These are phyloP conservation scores for Alviniconcha marisindica DNA, from an alignment of 1,140 invertebrate species.

Conservation along the genomic window DNA sequence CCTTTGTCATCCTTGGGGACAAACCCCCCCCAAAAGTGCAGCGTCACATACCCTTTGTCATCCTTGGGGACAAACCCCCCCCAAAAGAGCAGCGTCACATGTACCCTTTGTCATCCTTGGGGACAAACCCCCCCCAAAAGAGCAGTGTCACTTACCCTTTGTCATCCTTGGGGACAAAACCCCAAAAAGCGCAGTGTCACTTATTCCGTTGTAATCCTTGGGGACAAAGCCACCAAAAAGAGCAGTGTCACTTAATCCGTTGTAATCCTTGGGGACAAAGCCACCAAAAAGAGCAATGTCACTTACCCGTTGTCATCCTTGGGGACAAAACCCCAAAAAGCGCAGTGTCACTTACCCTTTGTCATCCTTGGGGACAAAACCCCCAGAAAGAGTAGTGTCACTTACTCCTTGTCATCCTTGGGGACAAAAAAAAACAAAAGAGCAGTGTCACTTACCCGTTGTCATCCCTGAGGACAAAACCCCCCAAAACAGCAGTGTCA, in stretches of 20 bases:
- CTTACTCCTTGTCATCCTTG: neutral
- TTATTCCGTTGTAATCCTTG: constrained; percentile 68
- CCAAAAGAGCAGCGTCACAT: neutral
- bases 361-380: too few relatives aligned
- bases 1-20: constrained; percentile 5
- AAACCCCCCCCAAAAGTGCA: neutral
- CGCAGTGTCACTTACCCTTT: too few relatives aligned
- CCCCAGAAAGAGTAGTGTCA: neutral
- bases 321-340: neutral
- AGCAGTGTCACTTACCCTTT: constrained; percentile 7
- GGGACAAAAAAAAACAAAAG: too few relatives aligned
- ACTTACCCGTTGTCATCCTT: constrained; percentile 24
- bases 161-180: constrained; percentile 25
- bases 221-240: constrained; percentile 67
- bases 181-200: too few relatives aligned
- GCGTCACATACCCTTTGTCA: neutral
- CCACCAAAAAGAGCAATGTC: too few relatives aligned
- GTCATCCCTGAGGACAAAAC: too few relatives aligned
- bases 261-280: too few relatives aligned
- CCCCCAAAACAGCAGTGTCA: too few relatives aligned
- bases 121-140: constrained; percentile 42
- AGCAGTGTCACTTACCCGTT: too few relatives aligned
- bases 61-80: neutral
- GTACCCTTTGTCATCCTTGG: neutral
- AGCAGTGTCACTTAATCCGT: too few relatives aligned